Conservation (phyloP, 2,113 vertebrate genomes). For the Rhabdornis inornatus region DNA sequence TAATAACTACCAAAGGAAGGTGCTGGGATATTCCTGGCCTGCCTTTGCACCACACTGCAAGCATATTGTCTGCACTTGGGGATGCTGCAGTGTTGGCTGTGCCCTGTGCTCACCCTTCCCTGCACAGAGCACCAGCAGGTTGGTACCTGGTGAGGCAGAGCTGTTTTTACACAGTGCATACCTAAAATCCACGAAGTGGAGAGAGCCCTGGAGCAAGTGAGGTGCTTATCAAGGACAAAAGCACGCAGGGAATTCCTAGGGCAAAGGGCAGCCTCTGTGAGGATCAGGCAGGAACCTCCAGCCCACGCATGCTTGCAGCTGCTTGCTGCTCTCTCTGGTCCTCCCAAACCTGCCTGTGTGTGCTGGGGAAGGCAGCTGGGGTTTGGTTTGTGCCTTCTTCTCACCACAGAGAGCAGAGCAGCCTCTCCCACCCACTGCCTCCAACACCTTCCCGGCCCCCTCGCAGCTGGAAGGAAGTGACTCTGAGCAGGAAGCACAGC, state of each 20-base stretch:
- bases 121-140: not conserved
- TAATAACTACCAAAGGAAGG: not conserved
- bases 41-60: not conserved
- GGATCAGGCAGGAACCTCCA: not conserved
- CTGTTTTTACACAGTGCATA: not conserved
- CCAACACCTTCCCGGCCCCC: not conserved
- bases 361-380: not conserved
- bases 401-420: not conserved
- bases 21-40: not conserved
- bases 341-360: not conserved
- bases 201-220: not conserved
- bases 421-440: not conserved
- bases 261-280: not conserved
- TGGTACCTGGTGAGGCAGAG: not conserved
- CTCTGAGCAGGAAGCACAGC: not conserved
- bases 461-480: not conserved
- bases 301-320: constrained; percentile 22
- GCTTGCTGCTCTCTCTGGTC: not conserved
- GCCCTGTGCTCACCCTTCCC: not conserved
- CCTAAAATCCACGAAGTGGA: not conserved
- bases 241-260: not conserved
- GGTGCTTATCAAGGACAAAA: not conserved
- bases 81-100: not conserved
- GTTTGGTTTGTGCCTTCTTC: not conserved
- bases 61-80: accelerated